Conservation (phyloP, 2,797 vertebrate genomes). For the Fratercula arctica region DNA sequence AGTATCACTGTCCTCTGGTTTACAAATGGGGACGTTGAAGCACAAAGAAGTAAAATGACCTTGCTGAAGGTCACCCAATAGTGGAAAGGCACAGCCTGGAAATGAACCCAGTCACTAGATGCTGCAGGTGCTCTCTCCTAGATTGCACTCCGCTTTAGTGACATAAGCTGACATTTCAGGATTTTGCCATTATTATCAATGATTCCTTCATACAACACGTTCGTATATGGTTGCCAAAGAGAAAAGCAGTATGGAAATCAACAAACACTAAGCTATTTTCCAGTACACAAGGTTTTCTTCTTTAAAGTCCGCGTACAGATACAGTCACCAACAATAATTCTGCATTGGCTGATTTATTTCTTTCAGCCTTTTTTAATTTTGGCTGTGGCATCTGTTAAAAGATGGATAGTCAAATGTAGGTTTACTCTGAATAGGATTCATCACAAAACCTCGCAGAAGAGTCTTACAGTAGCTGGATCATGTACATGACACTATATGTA, state of each 20-base stretch:
- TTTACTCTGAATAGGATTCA: background rate
- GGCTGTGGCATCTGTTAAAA: background rate
- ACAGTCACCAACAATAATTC: background rate
- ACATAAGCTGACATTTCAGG: background rate
- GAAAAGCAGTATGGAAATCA: background rate
- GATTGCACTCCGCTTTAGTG: background rate
- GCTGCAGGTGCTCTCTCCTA: background rate
- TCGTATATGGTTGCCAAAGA: background rate
- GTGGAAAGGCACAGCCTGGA: background rate
- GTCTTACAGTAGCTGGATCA: background rate
- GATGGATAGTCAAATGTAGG: background rate
- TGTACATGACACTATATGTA: background rate
- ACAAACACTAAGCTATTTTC: background rate
- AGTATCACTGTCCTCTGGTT: background rate
- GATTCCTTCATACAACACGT: background rate
- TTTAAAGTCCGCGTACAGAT: background rate
- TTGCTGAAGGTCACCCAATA: background rate
- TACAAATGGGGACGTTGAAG: slow-evolving; percentile 15
- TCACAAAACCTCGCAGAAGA: slow-evolving; percentile 8
- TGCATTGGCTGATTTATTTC: background rate
- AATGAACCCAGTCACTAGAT: background rate
- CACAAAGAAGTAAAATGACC: slow-evolving; percentile 20
- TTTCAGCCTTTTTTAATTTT: background rate
- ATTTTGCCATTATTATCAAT: background rate
- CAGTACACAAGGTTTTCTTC: background rate